Conservation (phyloP, 2,797 vertebrate species). For the Carduelis carduelis region DNA sequence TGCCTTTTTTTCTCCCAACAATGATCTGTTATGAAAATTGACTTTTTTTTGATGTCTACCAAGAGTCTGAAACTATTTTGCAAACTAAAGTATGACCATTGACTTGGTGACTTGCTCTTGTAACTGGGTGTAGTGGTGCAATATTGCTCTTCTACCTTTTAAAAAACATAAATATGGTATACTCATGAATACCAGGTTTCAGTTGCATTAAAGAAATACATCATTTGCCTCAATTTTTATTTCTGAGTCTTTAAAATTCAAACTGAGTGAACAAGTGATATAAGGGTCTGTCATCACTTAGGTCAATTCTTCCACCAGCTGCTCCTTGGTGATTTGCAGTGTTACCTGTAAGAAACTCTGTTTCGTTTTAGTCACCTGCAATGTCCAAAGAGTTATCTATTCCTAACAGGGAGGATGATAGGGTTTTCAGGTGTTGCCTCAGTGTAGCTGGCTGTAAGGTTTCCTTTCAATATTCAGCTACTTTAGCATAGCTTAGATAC, state of each 20-base stretch:
- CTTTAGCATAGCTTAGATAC: background rate
- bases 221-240: constrained; percentile 17
- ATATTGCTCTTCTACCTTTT: background rate
- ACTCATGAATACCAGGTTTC: background rate
- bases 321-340: background rate
- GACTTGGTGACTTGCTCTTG: background rate
- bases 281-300: background rate
- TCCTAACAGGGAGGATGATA: background rate
- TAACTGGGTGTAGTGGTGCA: constrained; percentile 29
- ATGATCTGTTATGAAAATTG: background rate
- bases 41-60: background rate
- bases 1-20: background rate
- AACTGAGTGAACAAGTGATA: constrained; percentile 29
- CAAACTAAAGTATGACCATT: background rate
- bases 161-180: background rate
- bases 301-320: background rate
- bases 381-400: background rate
- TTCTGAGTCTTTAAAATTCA: constrained; percentile 49
- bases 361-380: background rate
- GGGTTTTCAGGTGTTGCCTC: background rate
- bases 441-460: background rate
- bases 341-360: background rate
- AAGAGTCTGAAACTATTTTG: background rate
- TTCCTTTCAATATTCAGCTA: background rate
- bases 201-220: constrained; percentile 11